Percentiles rank a stretch among this genome's conserved stretches.
Evolutionary conservation across 2,888 invertebrate species (phyloP).

Genomic region (Halocaridina rubra): DNA sequence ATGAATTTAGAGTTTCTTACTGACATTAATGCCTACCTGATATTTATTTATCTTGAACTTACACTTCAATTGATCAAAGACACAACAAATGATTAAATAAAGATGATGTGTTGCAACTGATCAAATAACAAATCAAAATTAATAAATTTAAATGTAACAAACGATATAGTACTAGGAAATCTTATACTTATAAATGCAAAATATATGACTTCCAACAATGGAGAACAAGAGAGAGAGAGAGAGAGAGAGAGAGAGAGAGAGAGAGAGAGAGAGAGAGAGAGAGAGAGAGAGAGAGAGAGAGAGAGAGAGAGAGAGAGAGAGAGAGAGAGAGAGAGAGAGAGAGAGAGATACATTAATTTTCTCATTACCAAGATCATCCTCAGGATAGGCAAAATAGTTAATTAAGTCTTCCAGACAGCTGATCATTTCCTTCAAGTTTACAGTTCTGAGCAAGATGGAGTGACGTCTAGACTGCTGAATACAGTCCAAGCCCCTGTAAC

Average conservation of each 20-base stretch:
- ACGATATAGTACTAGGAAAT: too few species aligned
- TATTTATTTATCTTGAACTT: too few species aligned
- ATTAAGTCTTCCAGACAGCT: conserved; percentile 99
- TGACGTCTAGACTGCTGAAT: conserved; percentile 87
- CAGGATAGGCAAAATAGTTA: conserved; percentile 98
- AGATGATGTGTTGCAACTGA: too few species aligned
- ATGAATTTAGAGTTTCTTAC: too few species aligned
- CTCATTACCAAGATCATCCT: conserved; percentile 95
- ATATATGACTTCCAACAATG: too few species aligned
- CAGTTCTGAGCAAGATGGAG: conserved; percentile 88
- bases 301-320: background rate
- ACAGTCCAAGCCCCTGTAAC: conserved; percentile 89
- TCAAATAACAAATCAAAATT: too few species aligned
- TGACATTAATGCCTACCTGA: too few species aligned
- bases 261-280: background rate
- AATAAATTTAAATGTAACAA: too few species aligned
- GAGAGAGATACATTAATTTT: too few species aligned
- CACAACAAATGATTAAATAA: too few species aligned
- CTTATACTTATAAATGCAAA: too few species aligned
- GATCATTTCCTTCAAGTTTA: conserved; percentile 96
- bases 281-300: background rate
- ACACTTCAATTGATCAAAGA: too few species aligned
- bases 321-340: background rate
- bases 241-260: background rate
- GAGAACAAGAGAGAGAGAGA: background rate